phyloP scores from a whole-genome alignment of 2,797 vertebrate genomes.

The Sitta carolinensis region DNA sequence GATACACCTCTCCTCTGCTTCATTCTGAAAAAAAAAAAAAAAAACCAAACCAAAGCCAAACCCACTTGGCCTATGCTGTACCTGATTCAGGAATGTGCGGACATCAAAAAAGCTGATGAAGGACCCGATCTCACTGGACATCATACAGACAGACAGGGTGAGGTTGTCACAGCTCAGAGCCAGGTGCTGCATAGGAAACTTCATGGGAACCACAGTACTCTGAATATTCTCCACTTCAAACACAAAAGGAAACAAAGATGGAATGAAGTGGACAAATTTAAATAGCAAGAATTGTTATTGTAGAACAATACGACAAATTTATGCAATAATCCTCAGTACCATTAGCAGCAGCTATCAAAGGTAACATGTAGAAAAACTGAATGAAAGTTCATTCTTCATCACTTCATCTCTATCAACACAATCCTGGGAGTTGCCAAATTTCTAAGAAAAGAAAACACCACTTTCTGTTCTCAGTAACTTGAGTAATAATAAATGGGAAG shows the following conservation, averaged over 20 bases:
- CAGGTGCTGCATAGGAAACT: constrained; percentile 85
- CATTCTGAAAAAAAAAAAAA: background rate
- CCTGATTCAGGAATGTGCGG: constrained; percentile 91
- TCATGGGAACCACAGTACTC: constrained; percentile 78
- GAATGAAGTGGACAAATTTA: background rate
- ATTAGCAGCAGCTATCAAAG: background rate
- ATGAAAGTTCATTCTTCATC: background rate
- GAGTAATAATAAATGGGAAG: background rate
- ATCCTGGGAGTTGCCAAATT: background rate
- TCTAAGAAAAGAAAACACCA: background rate
- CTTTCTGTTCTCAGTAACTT: background rate
- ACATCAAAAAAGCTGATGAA: constrained; percentile 90
- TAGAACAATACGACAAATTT: background rate
- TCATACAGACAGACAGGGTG: constrained; percentile 88
- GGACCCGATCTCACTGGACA: constrained; percentile 76
- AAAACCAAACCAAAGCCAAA: background rate
- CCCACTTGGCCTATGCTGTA: constrained; percentile 24
- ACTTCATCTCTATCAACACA: background rate
- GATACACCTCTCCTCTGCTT: background rate
- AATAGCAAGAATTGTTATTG: background rate
- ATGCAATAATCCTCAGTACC: background rate
- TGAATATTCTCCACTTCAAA: constrained; percentile 74
- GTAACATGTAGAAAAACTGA: background rate
- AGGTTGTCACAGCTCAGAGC: constrained; percentile 92
- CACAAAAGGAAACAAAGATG: background rate